Conservation (phyloP, 2,113 vertebrate species). For the Mola mola region DNA sequence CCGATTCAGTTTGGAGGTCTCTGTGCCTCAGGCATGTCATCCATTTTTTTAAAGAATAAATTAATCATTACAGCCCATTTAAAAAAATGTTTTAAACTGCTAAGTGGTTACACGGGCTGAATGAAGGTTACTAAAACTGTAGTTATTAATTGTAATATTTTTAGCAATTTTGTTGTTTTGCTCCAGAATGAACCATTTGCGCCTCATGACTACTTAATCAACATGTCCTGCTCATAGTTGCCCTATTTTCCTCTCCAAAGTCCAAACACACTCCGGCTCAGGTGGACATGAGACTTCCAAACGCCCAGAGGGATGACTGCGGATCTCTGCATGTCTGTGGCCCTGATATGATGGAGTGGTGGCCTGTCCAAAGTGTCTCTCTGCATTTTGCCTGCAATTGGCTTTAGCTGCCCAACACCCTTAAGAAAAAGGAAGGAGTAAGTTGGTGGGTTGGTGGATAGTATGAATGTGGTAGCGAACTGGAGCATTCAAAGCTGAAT, state of each 20-base stretch:
- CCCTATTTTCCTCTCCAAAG: conserved; percentile 8
- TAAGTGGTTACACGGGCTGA: no score
- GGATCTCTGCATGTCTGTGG: conserved; percentile 16
- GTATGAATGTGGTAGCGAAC: conserved; percentile 28
- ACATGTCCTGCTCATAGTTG: not conserved
- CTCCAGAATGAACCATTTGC: no score
- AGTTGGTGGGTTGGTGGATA: conserved; percentile 32
- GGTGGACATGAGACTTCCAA: conserved; percentile 6
- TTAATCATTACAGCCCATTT: no score
- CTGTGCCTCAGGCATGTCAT: no score
- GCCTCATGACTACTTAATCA: no score
- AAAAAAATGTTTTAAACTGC: no score
- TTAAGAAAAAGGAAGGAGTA: not conserved
- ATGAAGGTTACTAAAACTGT: no score
- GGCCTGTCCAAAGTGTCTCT: conserved; percentile 57
- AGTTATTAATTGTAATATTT: no score
- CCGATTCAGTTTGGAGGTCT: no score
- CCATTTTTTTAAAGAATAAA: no score
- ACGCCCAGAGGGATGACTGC: conserved; percentile 27
- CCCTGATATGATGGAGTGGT: conserved; percentile 30
- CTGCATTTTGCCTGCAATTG: conserved; percentile 33
- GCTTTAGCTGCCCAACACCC: conserved; percentile 20
- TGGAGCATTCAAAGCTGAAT: conserved; percentile 11
- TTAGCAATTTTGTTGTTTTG: no score
- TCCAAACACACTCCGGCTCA: conserved; percentile 14